Conservation (phyloP, 2,888 invertebrate genomes). For the Lasioglossum oenotherae region DNA sequence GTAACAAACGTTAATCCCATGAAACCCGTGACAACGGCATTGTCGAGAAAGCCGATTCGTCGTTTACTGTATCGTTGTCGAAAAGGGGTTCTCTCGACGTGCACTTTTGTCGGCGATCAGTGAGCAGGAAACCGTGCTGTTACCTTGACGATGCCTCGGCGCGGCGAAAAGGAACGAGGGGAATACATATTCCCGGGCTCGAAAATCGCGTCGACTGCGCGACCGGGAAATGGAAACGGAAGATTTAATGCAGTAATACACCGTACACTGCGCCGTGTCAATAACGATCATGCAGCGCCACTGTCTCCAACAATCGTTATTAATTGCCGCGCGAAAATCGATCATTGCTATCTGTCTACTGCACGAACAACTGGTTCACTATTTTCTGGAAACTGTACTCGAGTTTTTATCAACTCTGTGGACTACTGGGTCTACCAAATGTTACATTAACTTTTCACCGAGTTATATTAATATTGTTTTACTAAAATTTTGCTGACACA, state of each 20-base stretch:
- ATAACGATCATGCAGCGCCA: conserved; percentile 3
- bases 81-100: conserved; percentile 62
- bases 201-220: conserved; percentile 47
- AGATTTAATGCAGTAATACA: conserved; percentile 33
- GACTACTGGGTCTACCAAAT: background rate
- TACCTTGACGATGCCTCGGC: conserved; percentile 65
- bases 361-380: background rate
- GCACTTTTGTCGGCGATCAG: conserved; percentile 65
- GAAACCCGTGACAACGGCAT: conserved; percentile 54
- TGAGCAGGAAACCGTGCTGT: conserved; percentile 68
- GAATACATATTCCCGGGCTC: conserved; percentile 52
- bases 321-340: background rate
- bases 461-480: too few relatives aligned
- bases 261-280: background rate
- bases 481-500: too few relatives aligned
- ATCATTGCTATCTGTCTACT: background rate
- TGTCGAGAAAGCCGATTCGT: conserved; percentile 61
- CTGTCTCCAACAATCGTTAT: background rate
- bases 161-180: conserved; percentile 56
- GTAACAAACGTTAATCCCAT: conserved; percentile 54
- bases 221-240: conserved; percentile 51
- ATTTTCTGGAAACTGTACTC: background rate
- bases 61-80: conserved; percentile 58
- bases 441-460: too few relatives aligned
- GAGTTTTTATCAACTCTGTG: background rate